Conservation (phyloP, 2,113 vertebrate species). For the Canis aureus region DNA sequence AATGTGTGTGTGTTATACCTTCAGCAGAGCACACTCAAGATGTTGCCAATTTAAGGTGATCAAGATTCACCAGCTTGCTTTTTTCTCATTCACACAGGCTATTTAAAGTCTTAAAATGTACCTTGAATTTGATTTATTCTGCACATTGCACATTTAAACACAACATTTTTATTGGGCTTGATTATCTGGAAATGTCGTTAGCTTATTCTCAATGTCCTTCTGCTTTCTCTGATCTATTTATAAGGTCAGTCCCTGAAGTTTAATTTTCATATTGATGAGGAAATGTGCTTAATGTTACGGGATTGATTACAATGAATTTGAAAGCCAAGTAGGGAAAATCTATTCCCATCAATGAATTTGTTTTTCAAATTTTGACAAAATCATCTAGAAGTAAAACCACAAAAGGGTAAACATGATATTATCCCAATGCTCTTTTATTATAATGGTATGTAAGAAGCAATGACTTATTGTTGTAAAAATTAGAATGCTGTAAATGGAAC, state of each 20-base stretch:
- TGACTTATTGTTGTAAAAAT: constrained; percentile 54
- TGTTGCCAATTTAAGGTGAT: background rate
- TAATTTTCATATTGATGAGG: constrained; percentile 75
- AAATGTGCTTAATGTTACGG: constrained; percentile 53
- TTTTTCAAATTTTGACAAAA: constrained; percentile 69
- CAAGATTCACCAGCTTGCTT: background rate
- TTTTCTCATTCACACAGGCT: background rate
- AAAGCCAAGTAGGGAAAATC: constrained; percentile 61
- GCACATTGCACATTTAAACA: constrained; percentile 42
- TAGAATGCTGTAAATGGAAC: constrained; percentile 29
- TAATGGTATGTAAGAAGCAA: constrained; percentile 18
- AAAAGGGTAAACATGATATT: constrained; percentile 18
- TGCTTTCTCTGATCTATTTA: constrained; percentile 62
- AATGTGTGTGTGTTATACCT: background rate
- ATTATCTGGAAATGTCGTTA: constrained; percentile 69
- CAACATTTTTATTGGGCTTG: constrained; percentile 68
- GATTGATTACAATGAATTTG: constrained; percentile 62
- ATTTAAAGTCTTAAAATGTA: background rate
- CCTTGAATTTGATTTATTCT: constrained; percentile 67
- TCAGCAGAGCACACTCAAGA: background rate
- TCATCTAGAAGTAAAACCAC: constrained; percentile 20
- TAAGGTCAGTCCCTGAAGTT: constrained; percentile 69
- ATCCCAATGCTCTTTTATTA: constrained; percentile 12
- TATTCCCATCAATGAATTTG: constrained; percentile 61
- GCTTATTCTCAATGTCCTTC: constrained; percentile 61